Evolutionary conservation across 2,113 vertebrate genomes (phyloP), one percentile per base, ranked within the genome.

Genomic region (Dromaius novaehollandiae): DNA sequence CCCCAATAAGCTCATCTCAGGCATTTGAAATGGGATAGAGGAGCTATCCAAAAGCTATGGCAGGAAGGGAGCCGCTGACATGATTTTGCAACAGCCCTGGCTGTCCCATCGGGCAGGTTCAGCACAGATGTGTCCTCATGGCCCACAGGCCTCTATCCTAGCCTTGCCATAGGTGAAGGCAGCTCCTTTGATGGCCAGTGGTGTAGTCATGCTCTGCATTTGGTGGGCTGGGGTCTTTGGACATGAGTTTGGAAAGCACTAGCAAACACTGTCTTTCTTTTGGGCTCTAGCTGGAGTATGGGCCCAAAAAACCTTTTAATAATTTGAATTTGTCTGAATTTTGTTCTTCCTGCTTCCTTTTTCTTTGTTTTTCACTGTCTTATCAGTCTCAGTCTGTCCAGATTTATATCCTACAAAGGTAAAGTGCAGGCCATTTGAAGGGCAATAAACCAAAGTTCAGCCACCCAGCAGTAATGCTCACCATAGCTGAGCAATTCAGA

Each of bases 371-470:
- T 56, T 20, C 78, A 30, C 65, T 53, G 17, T 36, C 40, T 93
- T 95, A 96, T 94, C 94, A 64, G 50, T 63, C 78, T 80, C 75
- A 91, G 7, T 75, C 68, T 58, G 60, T 74, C 85, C 71, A 95
- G 95, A 95, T 95, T 89, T 93, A 89, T 88, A 46, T n/a, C 60
- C 84, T 85, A 53, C 66, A 86, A 38, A 94, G 94, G 78, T 96
- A 86, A 97, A 96, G 87, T 88, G 87, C 93, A 89, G 78, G 28
- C 53, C 58, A 42, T 91, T 44, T 8, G 4, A 89, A 66, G 7
- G 42, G 91, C 91, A 89, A 82, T 97, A 97, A 97, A 97, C 68
- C 96, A 95, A 97, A 97, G 96, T 94, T 73, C 96, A 96, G 70
- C 19, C 20, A 36, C 36, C 58, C 66, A 36, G 84, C 84, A 73